Evolutionary conservation across 2,797 vertebrate genomes (phyloP), one percentile per base, ranked within the genome.

Genomic region (Gephyroberyx darwinii): DNA sequence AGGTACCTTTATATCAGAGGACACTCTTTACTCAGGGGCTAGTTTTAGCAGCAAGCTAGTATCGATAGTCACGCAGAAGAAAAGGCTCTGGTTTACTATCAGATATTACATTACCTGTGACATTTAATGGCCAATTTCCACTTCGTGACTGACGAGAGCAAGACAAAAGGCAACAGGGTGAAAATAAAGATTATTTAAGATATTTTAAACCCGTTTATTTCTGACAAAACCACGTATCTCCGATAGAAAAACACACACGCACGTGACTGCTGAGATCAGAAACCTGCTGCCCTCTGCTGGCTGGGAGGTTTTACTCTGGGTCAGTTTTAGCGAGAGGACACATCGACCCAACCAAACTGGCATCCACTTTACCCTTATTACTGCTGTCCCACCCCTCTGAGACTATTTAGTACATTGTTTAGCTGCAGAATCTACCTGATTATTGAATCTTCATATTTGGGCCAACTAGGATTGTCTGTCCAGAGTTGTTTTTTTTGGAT

Each of bases 41-140:
- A 54, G 35, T 65, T 65, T 65, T 65, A 53, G 48, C 50, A 65
- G 17, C 20, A 43, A 43, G 63, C 48, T 64, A 52, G n/a, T 13
- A 9, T 1, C 39, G 10, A 41, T 41, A 41, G 39, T 41, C 39
- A 41, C 12, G 10, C 39, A 41, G 8, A 8, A 35, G 33, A 35
- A 35, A 4, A 41, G 12, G 2, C 7, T 8, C 6, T 8, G 26
- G 12, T 64, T 51, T 62, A n/a, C 50, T 14, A 35, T 14, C 39
- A 52, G 52, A 22, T 13, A 52, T 16, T 22, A 22, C 3, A 9
- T 64, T 64, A 64, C 62, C 63, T 65, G 51, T 16, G 20, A 30
- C 63, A 54, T 54, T 51, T 9, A 19, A 19, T 7, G 48, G 7
- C 1, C 8, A 51, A 13, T 14, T 41, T 41, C 13, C 39, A 13